Evolutionary conservation across 2,113 vertebrate genomes (phyloP).

Genomic region (Henicopernis longicauda): DNA sequence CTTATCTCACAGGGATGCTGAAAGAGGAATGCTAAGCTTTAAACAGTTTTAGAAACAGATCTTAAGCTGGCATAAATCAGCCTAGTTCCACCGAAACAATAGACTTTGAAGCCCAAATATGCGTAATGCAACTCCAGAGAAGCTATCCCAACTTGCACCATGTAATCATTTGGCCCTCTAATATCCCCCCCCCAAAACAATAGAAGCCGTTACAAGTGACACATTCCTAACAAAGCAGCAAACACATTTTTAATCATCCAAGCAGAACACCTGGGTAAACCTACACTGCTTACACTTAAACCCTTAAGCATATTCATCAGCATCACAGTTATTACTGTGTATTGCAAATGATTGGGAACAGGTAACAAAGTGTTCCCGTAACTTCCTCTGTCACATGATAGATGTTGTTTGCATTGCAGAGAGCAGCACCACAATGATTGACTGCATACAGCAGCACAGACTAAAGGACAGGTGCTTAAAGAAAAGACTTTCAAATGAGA

Average conservation of each 20-base stretch:
- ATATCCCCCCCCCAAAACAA: neutral
- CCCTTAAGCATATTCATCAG: neutral
- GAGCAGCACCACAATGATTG: neutral
- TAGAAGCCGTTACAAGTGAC: neutral
- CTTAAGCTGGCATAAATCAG: constrained; percentile 23
- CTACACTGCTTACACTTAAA: neutral
- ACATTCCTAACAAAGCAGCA: neutral
- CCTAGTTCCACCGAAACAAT: neutral
- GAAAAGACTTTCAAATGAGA: neutral
- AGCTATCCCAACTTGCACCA: neutral
- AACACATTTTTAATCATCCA: neutral
- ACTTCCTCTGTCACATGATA: neutral
- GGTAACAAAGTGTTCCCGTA: neutral
- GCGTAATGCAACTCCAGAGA: neutral
- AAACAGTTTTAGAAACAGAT: neutral
- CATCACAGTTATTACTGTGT: neutral
- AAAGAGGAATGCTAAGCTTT: neutral
- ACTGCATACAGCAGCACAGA: neutral
- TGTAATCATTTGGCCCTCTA: neutral
- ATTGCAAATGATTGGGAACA: neutral
- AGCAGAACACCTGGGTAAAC: neutral
- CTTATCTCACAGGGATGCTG: neutral
- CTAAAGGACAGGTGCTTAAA: neutral
- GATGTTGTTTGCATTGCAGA: neutral
- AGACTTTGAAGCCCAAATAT: neutral